These are phyloP conservation scores for Laticauda colubrina DNA, from an alignment of 2,113 vertebrate species.

Conservation along the genomic window DNA sequence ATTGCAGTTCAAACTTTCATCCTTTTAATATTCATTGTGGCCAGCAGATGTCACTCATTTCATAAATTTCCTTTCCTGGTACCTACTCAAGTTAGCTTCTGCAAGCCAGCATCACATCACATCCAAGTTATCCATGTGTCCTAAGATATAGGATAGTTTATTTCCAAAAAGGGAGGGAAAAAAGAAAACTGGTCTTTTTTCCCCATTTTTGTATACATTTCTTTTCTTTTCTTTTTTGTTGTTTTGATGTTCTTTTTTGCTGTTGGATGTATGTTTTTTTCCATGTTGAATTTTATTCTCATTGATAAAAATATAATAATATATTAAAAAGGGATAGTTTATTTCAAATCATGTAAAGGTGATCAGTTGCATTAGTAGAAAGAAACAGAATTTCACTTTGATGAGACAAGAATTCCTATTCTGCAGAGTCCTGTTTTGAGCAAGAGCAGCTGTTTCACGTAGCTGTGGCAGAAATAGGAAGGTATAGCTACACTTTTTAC, in stretches of 20 bases:
- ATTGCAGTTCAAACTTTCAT: no score
- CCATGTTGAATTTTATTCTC: neutral
- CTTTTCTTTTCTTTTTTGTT: neutral
- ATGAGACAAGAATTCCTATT: neutral
- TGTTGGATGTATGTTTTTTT: neutral
- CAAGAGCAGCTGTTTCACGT: neutral
- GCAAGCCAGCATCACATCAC: neutral
- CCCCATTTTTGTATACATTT: neutral
- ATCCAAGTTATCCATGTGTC: neutral
- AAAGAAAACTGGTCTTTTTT: neutral
- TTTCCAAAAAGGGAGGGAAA: neutral
- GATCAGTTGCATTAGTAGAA: neutral
- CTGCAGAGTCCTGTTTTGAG: neutral
- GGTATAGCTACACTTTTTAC: neutral
- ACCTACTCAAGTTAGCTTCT: neutral
- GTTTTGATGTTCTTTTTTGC: no score
- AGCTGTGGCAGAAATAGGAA: neutral
- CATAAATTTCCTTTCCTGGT: neutral
- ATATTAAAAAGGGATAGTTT: neutral
- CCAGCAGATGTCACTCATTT: conserved; percentile 69
- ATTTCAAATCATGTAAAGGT: neutral
- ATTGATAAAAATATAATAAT: neutral
- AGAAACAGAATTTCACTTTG: neutral
- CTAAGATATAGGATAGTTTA: neutral
- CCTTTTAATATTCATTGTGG: conserved; percentile 31